Evolutionary conservation across 2,888 invertebrate species (phyloP), one percentile per base, ranked within the genome.

Genomic region (Drosophila kokeensis): DNA sequence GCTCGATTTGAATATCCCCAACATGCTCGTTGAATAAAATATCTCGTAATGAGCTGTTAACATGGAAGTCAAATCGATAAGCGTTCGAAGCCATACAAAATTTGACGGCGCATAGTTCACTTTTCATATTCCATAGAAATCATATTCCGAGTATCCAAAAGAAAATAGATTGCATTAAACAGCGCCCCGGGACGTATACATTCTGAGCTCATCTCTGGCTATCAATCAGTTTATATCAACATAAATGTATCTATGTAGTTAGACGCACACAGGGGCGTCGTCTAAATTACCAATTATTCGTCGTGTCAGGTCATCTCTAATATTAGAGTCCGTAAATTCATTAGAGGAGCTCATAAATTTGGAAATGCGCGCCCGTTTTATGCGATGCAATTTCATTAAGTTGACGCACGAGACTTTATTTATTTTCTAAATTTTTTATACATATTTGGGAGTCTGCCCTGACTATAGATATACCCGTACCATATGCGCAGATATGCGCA

Each of bases 281-380:
- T 69, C 21, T 57, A 68, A 69, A 80, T 66, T 70, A 69, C 72
- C 77, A 85, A 87, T 77, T 85, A 77, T 83, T 82, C 75, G 57
- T 63, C 60, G 32, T 62, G 69, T 52, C 40, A 64, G 69, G 80
- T 77, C 80, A 69, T 68, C 69, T 82, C 77, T 83, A 87, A 79
- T 82, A 82, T 79, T 82, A 76, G 72, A 42, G 38, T 45, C 82
- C 75, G 86, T 81, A 76, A 83, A 86, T 78, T 73, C 54, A 76
- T 74, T 74, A 68, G 65, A 60, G 24, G 24, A 57, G 69, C 60
- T 65, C 68, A 74, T 81, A 59, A 81, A 83, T 88, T 76, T 75
- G 13, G 4, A 68, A 85, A 77, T 42, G 58, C 40, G 18, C 32
- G 29, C 49, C 24, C n/a, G 29, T 57, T 63, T 72, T 48, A 72